A percentile compares a stretch with the other conserved stretches of the same genome.
Conservation (phyloP, 2,888 invertebrate genomes). For the Leistus spinibarbis region DNA sequence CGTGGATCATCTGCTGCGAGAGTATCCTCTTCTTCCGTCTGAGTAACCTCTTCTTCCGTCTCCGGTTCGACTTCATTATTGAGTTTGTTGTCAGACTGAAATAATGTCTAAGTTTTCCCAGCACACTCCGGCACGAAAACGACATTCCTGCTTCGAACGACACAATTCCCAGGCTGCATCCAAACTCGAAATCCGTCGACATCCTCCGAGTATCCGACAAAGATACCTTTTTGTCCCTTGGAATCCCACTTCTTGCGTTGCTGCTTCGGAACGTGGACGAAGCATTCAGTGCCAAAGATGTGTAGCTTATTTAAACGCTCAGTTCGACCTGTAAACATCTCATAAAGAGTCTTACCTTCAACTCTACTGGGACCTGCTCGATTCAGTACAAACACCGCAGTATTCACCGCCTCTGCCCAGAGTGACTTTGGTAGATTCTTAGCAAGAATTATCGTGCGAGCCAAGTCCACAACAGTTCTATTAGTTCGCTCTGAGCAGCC, state of each 20-base stretch:
- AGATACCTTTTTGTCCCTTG: slow-evolving; percentile 46
- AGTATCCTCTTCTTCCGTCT: not conserved
- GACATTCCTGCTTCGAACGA: slow-evolving; percentile 11
- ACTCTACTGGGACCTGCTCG: slow-evolving; percentile 13
- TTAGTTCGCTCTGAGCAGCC: slow-evolving; percentile 20
- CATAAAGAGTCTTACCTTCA: slow-evolving; percentile 3
- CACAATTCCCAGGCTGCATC: slow-evolving; percentile 18
- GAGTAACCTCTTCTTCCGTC: not conserved
- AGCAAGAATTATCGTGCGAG: slow-evolving; percentile 26
- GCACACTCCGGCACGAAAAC: not conserved
- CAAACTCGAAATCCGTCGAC: slow-evolving; percentile 44
- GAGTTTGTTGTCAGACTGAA: no score
- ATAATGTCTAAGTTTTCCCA: not conserved
- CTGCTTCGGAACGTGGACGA: no score
- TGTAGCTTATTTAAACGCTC: no score
- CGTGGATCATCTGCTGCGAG: not conserved
- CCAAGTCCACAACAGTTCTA: slow-evolving; percentile 29
- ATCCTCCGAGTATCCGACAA: slow-evolving; percentile 49
- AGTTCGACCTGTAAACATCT: no score
- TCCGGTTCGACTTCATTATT: no score
- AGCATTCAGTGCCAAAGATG: no score
- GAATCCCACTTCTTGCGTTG: slow-evolving; percentile 6
- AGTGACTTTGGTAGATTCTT: slow-evolving; percentile 25
- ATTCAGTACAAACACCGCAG: not conserved
- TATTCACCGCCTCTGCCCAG: slow-evolving; percentile 17